Evolutionary conservation across 2,797 vertebrate species (phyloP).

Genomic region (Lateolabrax maculatus): DNA sequence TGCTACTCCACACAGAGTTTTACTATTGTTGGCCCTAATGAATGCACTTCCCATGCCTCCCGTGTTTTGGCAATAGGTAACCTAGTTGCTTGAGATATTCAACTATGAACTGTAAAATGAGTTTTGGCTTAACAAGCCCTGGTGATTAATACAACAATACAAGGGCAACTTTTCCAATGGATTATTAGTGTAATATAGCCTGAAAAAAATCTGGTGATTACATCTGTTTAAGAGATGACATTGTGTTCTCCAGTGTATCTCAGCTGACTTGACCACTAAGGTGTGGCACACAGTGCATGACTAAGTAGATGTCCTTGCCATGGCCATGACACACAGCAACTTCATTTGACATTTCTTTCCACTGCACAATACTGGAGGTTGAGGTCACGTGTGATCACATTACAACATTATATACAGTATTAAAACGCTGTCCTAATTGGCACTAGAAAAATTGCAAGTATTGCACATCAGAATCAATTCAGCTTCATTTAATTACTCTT

Average conservation of each 20-base stretch:
- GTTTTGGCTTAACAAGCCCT: too few relatives aligned
- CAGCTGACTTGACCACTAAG: neutral
- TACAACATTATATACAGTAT: neutral
- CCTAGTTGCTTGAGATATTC: too few relatives aligned
- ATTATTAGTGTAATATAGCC: neutral
- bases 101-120: too few relatives aligned
- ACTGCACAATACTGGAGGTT: neutral
- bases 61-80: too few relatives aligned
- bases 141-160: neutral
- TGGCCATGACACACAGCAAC: neutral
- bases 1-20: too few relatives aligned
- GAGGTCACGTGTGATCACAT: neutral
- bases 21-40: too few relatives aligned
- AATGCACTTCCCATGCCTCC: too few relatives aligned
- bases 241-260: neutral
- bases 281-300: conserved; percentile 13
- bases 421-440: neutral
- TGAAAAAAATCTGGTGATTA: neutral
- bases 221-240: neutral
- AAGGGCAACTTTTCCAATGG: neutral
- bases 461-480: neutral
- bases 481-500: conserved; percentile 31
- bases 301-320: neutral
- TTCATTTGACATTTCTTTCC: neutral
- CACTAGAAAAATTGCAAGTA: neutral